Percentiles rank a stretch among this genome's conserved stretches.
phyloP scores from a whole-genome alignment of 2,888 invertebrate genomes.

The Acronicta leporina region DNA sequence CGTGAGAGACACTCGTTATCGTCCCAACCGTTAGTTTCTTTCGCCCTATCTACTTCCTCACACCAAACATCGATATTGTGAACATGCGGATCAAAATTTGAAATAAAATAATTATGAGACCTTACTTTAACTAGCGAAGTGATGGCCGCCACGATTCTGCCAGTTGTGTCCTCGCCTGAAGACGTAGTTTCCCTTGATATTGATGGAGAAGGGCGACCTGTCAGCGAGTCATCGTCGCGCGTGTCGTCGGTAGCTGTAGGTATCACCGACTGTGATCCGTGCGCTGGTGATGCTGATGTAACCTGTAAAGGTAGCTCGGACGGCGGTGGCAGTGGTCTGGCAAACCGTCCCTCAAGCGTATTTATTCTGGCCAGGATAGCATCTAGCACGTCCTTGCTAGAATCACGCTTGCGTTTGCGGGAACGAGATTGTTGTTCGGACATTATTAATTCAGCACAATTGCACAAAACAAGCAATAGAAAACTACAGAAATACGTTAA shows the following conservation, averaged over 20 bases:
- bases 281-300: not conserved
- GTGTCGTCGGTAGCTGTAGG: not conserved
- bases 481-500: not conserved
- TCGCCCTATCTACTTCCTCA: not conserved
- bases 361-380: not conserved
- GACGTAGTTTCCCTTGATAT: not conserved
- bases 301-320: not conserved
- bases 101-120: not conserved
- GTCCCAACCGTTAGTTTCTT: not conserved
- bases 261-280: no score
- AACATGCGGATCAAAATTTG: not conserved
- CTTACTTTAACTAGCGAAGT: not conserved
- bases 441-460: not conserved
- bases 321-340: not conserved
- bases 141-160: not conserved
- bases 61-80: not conserved
- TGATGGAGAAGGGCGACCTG: not conserved
- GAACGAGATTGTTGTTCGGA: not conserved
- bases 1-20: not conserved
- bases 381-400: not conserved
- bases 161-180: not conserved
- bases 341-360: not conserved
- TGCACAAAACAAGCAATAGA: no score
- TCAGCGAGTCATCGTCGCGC: not conserved
- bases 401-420: not conserved